Evolutionary conservation across 1,140 invertebrate genomes (phyloP).

Genomic region (Cryptotermes secundus): DNA sequence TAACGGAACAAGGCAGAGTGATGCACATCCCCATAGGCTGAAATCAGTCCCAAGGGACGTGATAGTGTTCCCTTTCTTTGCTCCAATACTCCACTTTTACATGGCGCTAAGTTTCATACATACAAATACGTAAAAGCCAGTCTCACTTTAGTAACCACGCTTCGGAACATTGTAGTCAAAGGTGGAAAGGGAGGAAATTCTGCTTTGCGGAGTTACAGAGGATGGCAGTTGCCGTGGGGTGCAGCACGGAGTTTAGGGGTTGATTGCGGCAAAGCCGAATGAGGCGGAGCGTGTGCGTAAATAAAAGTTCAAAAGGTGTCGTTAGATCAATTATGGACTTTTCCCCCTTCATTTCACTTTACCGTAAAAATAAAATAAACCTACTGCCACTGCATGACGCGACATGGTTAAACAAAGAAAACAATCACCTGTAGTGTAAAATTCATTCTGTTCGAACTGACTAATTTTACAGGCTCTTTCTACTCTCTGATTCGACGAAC

Average conservation of each 20-base stretch:
- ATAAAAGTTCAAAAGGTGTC: constrained; percentile 15
- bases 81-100: background rate
- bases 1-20: background rate
- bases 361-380: constrained; percentile 14
- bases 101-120: constrained; percentile 7
- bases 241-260: background rate
- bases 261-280: background rate
- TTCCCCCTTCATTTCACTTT: background rate
- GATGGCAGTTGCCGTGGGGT: background rate
- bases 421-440: background rate
- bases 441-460: background rate
- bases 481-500: background rate
- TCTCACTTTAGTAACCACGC: background rate
- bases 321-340: background rate
- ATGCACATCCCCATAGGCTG: background rate
- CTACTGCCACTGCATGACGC: background rate
- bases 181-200: background rate
- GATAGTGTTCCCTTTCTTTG: background rate
- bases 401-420: background rate
- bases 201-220: background rate
- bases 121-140: background rate
- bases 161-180: background rate
- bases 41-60: background rate
- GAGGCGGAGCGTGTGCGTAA: background rate
- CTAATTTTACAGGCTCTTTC: background rate